Percentiles rank a stretch among this genome's conserved stretches.
Conservation (phyloP, 30 jellyfish, hydroid and myxozoan species). For the Pseudorhiza aurosa region DNA sequence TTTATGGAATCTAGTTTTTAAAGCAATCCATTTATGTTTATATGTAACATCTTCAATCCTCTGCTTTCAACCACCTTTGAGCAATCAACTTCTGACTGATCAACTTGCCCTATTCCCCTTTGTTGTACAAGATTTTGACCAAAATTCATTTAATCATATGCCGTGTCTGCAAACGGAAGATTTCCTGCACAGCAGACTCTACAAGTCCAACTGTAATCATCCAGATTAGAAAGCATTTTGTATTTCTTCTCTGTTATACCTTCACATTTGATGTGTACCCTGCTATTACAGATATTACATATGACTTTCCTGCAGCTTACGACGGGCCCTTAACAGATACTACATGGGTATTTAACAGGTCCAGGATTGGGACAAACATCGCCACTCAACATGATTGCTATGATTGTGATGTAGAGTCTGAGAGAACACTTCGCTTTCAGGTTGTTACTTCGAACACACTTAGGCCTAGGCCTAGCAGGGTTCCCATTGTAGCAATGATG, state of each 20-base stretch:
- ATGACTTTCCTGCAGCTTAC: slow-evolving; percentile 4
- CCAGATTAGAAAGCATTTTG: not conserved
- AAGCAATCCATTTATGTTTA: slow-evolving; percentile 10
- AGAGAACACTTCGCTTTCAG: not conserved
- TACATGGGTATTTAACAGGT: slow-evolving; percentile 3
- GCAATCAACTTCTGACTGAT: not conserved
- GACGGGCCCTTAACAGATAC: slow-evolving; percentile 11
- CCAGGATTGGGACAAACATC: slow-evolving; percentile 36
- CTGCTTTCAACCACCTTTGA: not conserved
- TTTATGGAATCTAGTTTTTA: not conserved
- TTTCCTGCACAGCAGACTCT: not conserved
- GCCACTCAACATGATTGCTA: slow-evolving; percentile 2
- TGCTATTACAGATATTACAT: slow-evolving; percentile 7
- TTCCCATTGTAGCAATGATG: too few species aligned
- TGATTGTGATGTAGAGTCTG: not conserved
- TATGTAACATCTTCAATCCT: slow-evolving; percentile 7
- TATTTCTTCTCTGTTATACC: slow-evolving; percentile 25
- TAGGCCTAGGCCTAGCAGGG: too few species aligned
- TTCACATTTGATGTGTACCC: slow-evolving; percentile 14
- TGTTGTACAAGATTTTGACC: not conserved
- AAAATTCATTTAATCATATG: not conserved
- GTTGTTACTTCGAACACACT: not conserved
- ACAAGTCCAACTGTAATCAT: not conserved
- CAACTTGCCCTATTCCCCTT: not conserved
- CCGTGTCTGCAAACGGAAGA: not conserved